Evolutionary conservation across 2,888 invertebrate genomes (phyloP).

Genomic region (Acanthococcus lagerstroemiae): DNA sequence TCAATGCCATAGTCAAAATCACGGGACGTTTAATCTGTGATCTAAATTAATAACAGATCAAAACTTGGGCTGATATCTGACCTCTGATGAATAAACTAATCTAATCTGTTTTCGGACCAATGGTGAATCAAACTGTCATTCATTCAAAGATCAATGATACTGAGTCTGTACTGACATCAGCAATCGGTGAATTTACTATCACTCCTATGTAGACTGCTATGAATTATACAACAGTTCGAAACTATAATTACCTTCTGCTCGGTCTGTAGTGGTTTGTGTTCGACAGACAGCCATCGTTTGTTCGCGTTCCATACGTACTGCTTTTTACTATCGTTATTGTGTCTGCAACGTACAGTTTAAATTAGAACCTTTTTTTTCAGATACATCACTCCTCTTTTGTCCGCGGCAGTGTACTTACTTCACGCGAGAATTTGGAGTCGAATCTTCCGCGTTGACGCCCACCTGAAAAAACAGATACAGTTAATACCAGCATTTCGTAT

Average conservation of each 20-base stretch:
- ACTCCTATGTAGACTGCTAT: too few relatives aligned
- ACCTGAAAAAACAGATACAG: slow-evolving; percentile 1
- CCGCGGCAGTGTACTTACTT: background rate
- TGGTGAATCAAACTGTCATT: too few relatives aligned
- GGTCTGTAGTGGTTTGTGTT: slow-evolving; percentile 6
- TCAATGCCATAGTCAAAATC: too few relatives aligned
- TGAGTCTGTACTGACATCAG: too few relatives aligned
- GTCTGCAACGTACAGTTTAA: background rate
- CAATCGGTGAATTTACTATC: too few relatives aligned
- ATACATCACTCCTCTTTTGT: background rate
- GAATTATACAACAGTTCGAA: too few relatives aligned
- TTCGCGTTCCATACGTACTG: slow-evolving; percentile 6
- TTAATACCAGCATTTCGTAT: background rate
- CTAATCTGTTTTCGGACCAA: too few relatives aligned
- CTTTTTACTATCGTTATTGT: slow-evolving; percentile 2
- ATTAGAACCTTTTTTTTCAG: background rate
- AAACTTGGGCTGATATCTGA: too few relatives aligned
- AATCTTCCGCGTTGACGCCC: slow-evolving; percentile 7
- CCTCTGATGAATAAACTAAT: too few relatives aligned
- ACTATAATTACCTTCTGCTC: slow-evolving; percentile 6
- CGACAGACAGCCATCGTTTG: slow-evolving; percentile 16
- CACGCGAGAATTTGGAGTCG: background rate
- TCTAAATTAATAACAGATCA: too few relatives aligned
- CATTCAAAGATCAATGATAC: too few relatives aligned
- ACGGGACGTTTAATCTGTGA: too few relatives aligned